These are phyloP conservation scores for Carassius carassius DNA, from an alignment of 2,113 vertebrate genomes.

Conservation along the genomic window DNA sequence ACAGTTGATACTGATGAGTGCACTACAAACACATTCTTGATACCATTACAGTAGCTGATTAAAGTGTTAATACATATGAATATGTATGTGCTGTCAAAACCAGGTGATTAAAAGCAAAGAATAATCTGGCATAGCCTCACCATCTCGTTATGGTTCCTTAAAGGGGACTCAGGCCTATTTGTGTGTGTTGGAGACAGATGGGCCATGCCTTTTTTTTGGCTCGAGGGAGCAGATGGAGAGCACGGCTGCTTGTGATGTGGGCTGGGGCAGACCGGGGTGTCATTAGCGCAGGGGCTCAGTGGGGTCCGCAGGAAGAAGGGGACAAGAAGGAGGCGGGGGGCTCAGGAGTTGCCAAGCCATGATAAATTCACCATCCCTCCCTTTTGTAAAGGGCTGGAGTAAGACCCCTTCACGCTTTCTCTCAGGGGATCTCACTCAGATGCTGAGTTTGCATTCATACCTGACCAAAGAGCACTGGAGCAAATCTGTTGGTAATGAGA, in stretches of 20 bases:
- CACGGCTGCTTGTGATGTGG: conserved; percentile 34
- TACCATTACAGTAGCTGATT: neutral
- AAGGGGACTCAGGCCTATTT: neutral
- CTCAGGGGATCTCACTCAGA: neutral
- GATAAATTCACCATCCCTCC: conserved; percentile 4
- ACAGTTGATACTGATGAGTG: neutral
- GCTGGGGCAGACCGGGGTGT: neutral
- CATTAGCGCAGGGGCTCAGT: neutral
- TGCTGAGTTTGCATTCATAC: conserved; percentile 21
- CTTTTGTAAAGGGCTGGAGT: neutral
- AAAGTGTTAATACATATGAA: neutral
- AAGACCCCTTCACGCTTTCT: neutral
- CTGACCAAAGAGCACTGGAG: neutral
- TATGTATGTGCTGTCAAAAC: neutral
- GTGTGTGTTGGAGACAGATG: conserved; percentile 39
- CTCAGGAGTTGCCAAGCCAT: neutral
- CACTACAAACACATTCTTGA: neutral
- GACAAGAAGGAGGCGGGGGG: neutral
- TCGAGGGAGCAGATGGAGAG: conserved; percentile 45
- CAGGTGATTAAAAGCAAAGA: neutral
- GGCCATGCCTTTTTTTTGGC: conserved; percentile 25
- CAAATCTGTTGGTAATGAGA: conserved; percentile 1
- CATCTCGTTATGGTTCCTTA: neutral
- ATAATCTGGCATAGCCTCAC: neutral
- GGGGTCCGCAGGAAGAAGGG: neutral